Conservation (phyloP, 2,797 vertebrate species). For the Scolopax bukidnonensis region DNA sequence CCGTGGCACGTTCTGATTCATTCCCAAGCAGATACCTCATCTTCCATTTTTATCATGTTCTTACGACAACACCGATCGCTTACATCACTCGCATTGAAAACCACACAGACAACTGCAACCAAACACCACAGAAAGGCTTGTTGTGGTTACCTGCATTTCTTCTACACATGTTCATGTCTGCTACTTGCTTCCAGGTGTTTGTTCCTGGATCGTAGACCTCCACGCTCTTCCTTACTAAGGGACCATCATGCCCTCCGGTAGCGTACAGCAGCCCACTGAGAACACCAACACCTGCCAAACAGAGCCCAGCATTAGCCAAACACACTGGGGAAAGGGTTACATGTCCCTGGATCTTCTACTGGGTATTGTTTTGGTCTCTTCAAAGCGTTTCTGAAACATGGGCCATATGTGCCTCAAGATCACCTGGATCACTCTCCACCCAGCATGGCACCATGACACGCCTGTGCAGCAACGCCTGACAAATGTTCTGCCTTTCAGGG, state of each 20-base stretch:
- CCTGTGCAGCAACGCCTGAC: rapidly evolving
- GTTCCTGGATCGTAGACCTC: constrained; percentile 91
- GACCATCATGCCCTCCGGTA: constrained; percentile 94
- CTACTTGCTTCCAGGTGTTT: constrained; percentile 93
- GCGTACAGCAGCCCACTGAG: constrained; percentile 90
- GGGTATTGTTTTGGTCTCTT: not conserved
- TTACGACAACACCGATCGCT: not conserved
- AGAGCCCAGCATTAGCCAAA: not conserved
- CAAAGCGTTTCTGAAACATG: not conserved
- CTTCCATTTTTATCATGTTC: not conserved
- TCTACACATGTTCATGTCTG: constrained; percentile 98
- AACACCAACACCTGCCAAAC: constrained; percentile 89
- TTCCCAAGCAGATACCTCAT: not conserved
- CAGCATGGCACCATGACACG: not conserved
- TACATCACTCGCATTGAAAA: not conserved
- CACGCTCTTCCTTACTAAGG: constrained; percentile 95
- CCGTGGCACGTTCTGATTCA: rapidly evolving
- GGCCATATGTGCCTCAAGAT: not conserved
- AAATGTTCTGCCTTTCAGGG: not conserved
- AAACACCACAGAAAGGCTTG: not conserved
- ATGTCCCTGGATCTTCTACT: rapidly evolving
- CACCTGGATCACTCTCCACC: not conserved
- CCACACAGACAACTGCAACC: not conserved
- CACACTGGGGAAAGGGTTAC: not conserved
- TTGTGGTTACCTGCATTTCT: constrained; percentile 88